Conservation (phyloP, 2,797 vertebrate species). For the Oryzias sinensis region DNA sequence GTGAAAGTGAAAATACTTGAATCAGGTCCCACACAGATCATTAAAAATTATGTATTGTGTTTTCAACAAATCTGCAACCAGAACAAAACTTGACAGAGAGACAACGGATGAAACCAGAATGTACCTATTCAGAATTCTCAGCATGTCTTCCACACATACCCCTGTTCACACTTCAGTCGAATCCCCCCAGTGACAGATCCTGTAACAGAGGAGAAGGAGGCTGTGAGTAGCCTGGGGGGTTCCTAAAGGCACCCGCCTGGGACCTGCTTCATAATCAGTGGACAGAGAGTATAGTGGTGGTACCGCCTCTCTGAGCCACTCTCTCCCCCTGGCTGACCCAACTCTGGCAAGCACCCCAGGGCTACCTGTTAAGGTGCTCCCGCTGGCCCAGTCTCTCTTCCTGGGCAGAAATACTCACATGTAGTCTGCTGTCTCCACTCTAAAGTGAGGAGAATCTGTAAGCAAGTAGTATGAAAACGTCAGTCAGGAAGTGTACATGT, state of each 20-base stretch:
- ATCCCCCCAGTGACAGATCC: conserved; percentile 77
- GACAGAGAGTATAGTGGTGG: conserved; percentile 77
- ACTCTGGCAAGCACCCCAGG: conserved; percentile 77
- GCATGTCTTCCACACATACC: conserved; percentile 69
- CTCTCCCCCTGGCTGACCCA: conserved; percentile 71
- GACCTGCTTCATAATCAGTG: conserved; percentile 81
- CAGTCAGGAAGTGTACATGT: conserved; percentile 20
- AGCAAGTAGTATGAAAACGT: conserved; percentile 45
- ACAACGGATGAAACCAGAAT: conserved; percentile 67
- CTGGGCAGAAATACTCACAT: conserved; percentile 71
- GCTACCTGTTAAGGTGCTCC: conserved; percentile 80
- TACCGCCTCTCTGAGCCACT: conserved; percentile 71
- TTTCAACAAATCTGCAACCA: conserved; percentile 42
- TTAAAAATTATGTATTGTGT: conserved; percentile 12
- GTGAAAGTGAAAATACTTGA: conserved; percentile 41
- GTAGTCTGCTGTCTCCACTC: conserved; percentile 52
- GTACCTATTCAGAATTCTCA: conserved; percentile 71
- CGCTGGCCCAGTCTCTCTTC: conserved; percentile 75
- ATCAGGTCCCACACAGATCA: conserved; percentile 35
- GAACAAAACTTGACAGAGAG: conserved; percentile 63
- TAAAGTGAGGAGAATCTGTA: conserved; percentile 41
- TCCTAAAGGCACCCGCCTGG: conserved; percentile 80
- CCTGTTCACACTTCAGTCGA: conserved; percentile 77
- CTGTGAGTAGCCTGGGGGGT: conserved; percentile 79
- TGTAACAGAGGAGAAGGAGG: conserved; percentile 78